Conservation (phyloP, 1,140 invertebrate genomes). For the Drosophila pseudoobscura region DNA sequence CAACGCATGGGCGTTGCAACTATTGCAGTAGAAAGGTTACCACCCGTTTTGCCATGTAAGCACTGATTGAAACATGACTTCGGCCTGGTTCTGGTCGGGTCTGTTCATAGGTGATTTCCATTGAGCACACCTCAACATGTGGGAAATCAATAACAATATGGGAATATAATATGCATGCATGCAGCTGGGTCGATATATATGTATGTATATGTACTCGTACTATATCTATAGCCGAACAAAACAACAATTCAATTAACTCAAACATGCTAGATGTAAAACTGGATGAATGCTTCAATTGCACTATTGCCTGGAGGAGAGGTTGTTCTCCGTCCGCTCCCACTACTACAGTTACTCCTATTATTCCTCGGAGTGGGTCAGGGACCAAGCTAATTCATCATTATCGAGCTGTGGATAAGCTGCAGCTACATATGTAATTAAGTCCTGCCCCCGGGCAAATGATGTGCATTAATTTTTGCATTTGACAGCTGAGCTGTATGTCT, state of each 20-base stretch:
- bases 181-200: neutral
- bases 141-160: conserved; percentile 65
- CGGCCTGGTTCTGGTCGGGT: neutral
- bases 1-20: neutral
- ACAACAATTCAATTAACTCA: conserved; percentile 69
- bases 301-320: neutral
- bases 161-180: conserved; percentile 10
- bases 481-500: conserved; percentile 1
- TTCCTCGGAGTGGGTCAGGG: conserved; percentile 5
- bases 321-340: neutral
- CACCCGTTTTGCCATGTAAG: neutral
- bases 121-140: conserved; percentile 19
- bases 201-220: no score
- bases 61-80: conserved; percentile 25
- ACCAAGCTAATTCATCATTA: conserved; percentile 28
- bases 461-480: conserved; percentile 22
- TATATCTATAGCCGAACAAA: conserved; percentile 33
- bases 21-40: neutral
- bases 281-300: conserved; percentile 44
- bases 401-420: conserved; percentile 18
- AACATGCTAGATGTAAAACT: conserved; percentile 41
- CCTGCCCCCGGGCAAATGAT: conserved; percentile 3
- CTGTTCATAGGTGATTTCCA: conserved; percentile 18
- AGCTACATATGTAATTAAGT: conserved; percentile 26
- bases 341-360: conserved; percentile 1